Evolutionary conservation across 2,888 invertebrate genomes (phyloP).

Genomic region (Paralinhomoeus sp.): DNA sequence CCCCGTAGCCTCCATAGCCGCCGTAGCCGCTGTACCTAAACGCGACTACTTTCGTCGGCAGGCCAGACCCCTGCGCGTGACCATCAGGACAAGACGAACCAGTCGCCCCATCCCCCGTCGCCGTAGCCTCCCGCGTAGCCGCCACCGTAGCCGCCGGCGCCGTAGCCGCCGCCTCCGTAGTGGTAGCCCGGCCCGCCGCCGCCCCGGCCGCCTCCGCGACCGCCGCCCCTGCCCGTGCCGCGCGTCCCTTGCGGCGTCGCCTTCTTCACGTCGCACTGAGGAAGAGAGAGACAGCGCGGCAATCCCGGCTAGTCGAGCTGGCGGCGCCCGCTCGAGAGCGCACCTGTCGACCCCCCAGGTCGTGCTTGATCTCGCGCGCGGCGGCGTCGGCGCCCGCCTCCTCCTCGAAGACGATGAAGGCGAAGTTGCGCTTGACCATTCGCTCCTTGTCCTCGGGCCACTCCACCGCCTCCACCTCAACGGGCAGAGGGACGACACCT

Average conservation of each 20-base stretch:
- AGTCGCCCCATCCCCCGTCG: too few relatives aligned
- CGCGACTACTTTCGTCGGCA: too few relatives aligned
- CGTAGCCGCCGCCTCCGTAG: too few relatives aligned
- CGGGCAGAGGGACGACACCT: too few relatives aligned
- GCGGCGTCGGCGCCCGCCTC: constrained; percentile 23
- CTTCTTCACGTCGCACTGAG: constrained; percentile 25
- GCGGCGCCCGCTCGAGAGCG: background rate
- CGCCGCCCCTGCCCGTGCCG: background rate
- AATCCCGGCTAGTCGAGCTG: too few relatives aligned
- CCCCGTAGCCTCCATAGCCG: constrained; percentile 2
- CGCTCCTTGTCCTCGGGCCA: constrained; percentile 21
- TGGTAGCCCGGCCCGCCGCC: constrained; percentile 1
- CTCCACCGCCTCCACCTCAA: constrained; percentile 24
- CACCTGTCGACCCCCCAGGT: constrained; percentile 21
- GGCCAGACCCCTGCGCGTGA: constrained; percentile 1
- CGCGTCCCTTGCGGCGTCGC: constrained; percentile 22
- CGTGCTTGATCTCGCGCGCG: constrained; percentile 17
- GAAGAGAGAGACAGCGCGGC: too few relatives aligned
- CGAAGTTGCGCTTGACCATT: constrained; percentile 22
- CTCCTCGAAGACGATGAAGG: constrained; percentile 25
- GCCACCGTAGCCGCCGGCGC: too few relatives aligned
- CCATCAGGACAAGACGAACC: too few relatives aligned
- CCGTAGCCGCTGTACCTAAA: constrained; percentile 1
- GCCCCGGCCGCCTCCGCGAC: background rate
- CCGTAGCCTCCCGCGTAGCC: too few relatives aligned